Conservation (phyloP, 2,113 vertebrate species). For the Tor tambroides region DNA sequence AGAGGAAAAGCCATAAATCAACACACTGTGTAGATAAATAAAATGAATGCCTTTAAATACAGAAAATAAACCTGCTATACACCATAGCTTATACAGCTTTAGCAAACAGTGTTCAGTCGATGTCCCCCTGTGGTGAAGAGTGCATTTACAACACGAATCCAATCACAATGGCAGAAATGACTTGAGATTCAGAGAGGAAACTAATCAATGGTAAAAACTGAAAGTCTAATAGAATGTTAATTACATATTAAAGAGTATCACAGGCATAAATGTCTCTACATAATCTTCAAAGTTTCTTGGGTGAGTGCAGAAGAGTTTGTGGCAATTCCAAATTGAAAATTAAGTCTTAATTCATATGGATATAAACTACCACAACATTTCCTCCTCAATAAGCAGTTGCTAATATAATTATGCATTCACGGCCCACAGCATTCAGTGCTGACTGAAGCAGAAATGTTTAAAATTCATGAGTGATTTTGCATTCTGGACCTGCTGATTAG, state of each 20-base stretch:
- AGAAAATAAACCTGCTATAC: neutral
- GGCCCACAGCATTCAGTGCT: constrained; percentile 22
- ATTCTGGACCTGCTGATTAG: constrained; percentile 39
- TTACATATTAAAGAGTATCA: neutral
- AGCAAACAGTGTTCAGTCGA: neutral
- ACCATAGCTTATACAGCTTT: neutral
- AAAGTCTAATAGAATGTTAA: neutral
- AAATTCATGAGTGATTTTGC: constrained; percentile 45
- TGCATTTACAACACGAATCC: neutral
- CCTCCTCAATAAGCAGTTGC: neutral
- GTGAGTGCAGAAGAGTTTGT: neutral
- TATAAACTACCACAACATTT: constrained; percentile 19
- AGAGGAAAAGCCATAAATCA: neutral
- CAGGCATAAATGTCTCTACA: neutral
- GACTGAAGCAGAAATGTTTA: constrained; percentile 42
- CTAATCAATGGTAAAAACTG: neutral
- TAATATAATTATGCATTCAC: constrained; percentile 45
- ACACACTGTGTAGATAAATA: neutral
- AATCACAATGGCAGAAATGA: constrained; percentile 11
- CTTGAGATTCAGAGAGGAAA: neutral
- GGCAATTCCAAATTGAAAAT: constrained; percentile 8
- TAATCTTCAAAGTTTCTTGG: neutral
- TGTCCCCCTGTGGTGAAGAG: constrained; percentile 21
- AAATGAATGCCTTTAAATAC: neutral
- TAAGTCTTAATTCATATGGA: neutral